Evolutionary conservation across 2,113 vertebrate genomes (phyloP).

Genomic region (Hystrix brachyura): DNA sequence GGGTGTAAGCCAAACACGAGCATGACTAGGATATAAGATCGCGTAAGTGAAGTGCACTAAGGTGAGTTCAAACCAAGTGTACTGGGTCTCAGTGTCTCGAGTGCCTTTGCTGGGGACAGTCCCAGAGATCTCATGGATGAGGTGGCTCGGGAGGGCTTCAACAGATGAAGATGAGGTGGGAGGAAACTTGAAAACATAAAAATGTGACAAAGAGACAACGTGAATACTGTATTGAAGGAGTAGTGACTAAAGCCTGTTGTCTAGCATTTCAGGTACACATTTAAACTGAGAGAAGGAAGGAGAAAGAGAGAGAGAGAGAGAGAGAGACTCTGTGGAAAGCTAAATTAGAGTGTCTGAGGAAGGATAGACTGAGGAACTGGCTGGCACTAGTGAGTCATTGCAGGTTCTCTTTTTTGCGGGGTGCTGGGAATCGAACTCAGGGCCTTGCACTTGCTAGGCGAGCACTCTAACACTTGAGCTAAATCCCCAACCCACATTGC

Average conservation of each 20-base stretch:
- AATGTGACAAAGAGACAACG: not conserved
- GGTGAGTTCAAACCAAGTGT: not conserved
- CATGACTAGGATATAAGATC: not conserved
- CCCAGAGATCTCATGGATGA: not conserved
- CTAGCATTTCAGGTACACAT: not conserved
- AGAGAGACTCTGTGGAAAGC: not conserved
- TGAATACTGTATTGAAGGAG: not conserved
- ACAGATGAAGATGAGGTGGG: not conserved
- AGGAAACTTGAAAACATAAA: slow-evolving; percentile 30
- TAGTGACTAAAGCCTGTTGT: not conserved
- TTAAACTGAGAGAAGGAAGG: not conserved
- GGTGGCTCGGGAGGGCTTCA: not conserved
- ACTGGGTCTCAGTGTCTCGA: not conserved
- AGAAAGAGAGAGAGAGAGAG: not conserved
- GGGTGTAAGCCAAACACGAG: not conserved
- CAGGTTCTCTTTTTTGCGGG: not conserved
- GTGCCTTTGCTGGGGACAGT: not conserved
- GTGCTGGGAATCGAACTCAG: too few species aligned
- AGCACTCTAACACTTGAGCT: too few species aligned
- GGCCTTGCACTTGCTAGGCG: too few species aligned
- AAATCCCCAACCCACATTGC: not conserved
- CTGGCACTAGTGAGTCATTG: not conserved
- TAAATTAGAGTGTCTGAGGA: not conserved
- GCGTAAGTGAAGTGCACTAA: not conserved
- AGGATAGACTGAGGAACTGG: not conserved